Evolutionary conservation across 2,797 vertebrate species (phyloP), one percentile per base, ranked within the genome.

Genomic region (Urosaurus nigricauda): DNA sequence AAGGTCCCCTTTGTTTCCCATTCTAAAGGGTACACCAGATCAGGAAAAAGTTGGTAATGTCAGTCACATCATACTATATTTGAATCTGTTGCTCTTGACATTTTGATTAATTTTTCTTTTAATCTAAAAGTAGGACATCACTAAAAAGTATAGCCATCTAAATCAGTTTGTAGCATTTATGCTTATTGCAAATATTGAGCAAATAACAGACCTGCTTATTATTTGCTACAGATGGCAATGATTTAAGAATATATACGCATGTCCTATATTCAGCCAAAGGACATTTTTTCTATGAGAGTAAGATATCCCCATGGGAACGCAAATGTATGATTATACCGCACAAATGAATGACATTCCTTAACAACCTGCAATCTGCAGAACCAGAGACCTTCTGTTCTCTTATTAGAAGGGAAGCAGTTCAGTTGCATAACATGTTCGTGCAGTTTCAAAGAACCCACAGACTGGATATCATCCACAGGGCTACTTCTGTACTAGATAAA

Each of bases 281-380:
- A 74, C 74, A 81, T 17, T 14, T 56, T 35, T 9, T 17, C 19
- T 70, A 11, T 40, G 40, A 63, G 16, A n/a, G 56, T 56, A 77
- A 60, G 17, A 65, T 75, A 81, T 81, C 43, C 17, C 14, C 68
- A 85, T 74, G 26, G 68, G 70, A 84, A 85, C 14, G 19, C 71
- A 56, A 84, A 60, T 58, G 65, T 47, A 65, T 73, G 77, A 80
- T 24, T 78, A 74, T 63, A 40, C 24, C 65, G 43, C 40, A 80
- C 37, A 85, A 74, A 74, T 63, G 56, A 84, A 89, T 65, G 78
- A 35, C 32, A 79, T 85, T 32, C 53, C 78, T 32, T 88, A 68
- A 71, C 21, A 80, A 83, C 32, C 58, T 65, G 43, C 32, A 32
- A 78, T 70, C 79, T 88, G 51, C 58, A 68, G 35, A 84, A 84